These are phyloP conservation scores for Hylomyscus alleni DNA, from an alignment of 2,797 vertebrate species.

Conservation along the genomic window DNA sequence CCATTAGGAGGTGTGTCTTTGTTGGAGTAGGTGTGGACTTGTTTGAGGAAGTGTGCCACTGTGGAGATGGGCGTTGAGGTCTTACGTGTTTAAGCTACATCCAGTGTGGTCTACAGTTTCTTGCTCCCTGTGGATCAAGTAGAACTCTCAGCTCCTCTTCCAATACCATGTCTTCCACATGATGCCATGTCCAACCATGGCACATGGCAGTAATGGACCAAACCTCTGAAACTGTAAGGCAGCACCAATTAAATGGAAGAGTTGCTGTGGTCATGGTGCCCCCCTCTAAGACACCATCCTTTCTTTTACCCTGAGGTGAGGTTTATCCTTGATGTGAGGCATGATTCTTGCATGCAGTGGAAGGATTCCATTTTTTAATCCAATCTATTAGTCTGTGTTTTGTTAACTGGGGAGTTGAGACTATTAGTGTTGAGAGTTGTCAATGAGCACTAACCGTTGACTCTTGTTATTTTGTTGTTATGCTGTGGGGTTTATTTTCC, in stretches of 20 bases:
- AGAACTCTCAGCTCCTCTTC: neutral
- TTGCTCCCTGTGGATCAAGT: neutral
- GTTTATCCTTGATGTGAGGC: neutral
- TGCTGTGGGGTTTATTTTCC: too few species aligned
- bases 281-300: neutral
- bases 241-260: neutral
- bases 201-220: neutral
- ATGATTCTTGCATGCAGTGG: neutral
- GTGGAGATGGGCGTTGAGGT: too few species aligned
- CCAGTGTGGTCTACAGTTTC: neutral
- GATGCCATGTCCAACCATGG: neutral
- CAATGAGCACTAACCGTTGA: too few species aligned
- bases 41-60: neutral
- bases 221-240: neutral
- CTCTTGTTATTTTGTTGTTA: neutral
- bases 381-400: neutral
- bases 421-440: neutral
- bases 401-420: neutral
- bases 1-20: neutral
- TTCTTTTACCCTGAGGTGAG: neutral
- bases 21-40: neutral
- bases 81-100: too few species aligned
- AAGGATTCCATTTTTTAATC: neutral
- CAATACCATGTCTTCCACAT: neutral
- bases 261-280: neutral